Conservation (phyloP, 2,888 invertebrate species). For the Rotaria sp. region DNA sequence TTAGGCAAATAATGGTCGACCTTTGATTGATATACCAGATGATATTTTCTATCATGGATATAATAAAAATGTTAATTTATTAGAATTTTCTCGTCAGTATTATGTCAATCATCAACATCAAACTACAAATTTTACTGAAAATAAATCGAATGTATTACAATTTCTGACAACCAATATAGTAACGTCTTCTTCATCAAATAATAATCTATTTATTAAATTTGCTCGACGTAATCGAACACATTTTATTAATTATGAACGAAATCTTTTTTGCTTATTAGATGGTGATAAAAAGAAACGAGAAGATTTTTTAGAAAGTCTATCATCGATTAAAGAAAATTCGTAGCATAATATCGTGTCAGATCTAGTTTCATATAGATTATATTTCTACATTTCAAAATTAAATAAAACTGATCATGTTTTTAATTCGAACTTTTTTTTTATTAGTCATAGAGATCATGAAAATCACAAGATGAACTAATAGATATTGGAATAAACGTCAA, state of each 20-base stretch:
- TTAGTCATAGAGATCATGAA: too few species aligned
- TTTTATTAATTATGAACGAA: constrained; percentile 3
- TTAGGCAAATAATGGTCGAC: constrained; percentile 12
- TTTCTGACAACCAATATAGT: not conserved
- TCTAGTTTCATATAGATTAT: not conserved
- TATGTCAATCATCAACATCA: not conserved
- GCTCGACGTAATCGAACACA: not conserved
- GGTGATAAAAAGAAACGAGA: not conserved
- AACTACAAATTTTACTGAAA: not conserved
- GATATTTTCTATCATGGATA: not conserved
- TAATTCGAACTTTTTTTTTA: too few species aligned
- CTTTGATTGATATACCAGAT: not conserved
- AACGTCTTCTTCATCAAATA: not conserved
- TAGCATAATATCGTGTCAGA: not conserved
- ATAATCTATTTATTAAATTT: not conserved
- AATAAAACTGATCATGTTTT: not conserved
- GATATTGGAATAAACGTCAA: too few species aligned
- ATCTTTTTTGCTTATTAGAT: not conserved
- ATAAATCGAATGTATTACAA: not conserved
- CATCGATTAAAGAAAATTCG: not conserved
- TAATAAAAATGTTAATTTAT: not conserved
- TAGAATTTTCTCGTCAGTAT: not conserved
- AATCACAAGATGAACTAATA: too few species aligned
- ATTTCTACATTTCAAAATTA: not conserved
- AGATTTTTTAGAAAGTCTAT: not conserved